These are phyloP conservation scores for Fulica atra DNA, from an alignment of 2,113 vertebrate species.

Conservation along the genomic window DNA sequence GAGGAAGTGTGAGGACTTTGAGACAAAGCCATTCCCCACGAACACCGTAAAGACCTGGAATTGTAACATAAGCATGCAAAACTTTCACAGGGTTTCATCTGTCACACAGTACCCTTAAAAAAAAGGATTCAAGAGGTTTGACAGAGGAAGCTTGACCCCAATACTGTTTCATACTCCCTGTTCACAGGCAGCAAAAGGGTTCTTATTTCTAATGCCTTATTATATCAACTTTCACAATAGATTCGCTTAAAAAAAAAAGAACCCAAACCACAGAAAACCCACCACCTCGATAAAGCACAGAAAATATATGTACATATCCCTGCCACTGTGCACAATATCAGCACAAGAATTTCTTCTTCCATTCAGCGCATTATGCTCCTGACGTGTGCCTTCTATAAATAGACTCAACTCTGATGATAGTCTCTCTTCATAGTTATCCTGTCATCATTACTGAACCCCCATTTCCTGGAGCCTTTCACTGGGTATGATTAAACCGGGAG, in stretches of 20 bases:
- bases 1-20: background rate
- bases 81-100: background rate
- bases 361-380: constrained; percentile 4
- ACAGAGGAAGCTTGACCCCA: background rate
- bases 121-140: background rate
- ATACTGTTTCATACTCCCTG: background rate
- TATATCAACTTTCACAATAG: background rate
- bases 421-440: background rate
- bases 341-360: constrained; percentile 38
- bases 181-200: background rate
- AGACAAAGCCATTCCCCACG: background rate
- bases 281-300: background rate
- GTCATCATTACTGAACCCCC: background rate
- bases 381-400: constrained; percentile 37
- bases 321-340: background rate
- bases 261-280: too few relatives aligned
- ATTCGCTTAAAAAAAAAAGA: background rate
- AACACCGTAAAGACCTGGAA: background rate
- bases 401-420: background rate
- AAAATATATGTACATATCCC: background rate
- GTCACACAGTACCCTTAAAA: background rate
- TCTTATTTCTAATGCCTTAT: background rate
- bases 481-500: constrained; percentile 22
- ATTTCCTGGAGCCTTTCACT: constrained; percentile 20
- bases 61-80: background rate